These are phyloP conservation scores for Drosophila santomea DNA, from an alignment of 1,140 invertebrate genomes.

Conservation along the genomic window DNA sequence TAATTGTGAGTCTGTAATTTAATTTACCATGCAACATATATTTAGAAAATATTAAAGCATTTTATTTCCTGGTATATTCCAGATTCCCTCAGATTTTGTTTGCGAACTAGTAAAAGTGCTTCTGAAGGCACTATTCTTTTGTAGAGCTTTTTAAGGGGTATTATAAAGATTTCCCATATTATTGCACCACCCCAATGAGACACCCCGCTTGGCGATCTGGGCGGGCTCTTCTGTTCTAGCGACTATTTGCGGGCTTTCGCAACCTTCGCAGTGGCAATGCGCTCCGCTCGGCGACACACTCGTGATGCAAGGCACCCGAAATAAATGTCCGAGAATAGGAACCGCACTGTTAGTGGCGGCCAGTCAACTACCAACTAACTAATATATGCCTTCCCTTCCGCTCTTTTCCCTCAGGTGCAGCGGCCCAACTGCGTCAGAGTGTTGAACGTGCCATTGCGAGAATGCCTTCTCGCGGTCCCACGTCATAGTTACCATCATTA, in stretches of 20 bases:
- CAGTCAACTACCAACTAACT: constrained; percentile 41
- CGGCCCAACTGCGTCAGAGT: constrained; percentile 40
- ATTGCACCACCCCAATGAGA: constrained; percentile 2
- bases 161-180: neutral
- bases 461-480: constrained; percentile 30
- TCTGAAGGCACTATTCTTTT: neutral
- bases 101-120: neutral
- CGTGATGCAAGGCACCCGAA: constrained; percentile 56
- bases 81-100: neutral
- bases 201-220: constrained; percentile 6
- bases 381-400: neutral
- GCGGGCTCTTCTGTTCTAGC: constrained; percentile 8
- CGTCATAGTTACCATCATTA: constrained; percentile 22
- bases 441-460: constrained; percentile 34
- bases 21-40: too few relatives aligned
- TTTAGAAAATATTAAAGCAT: too few relatives aligned
- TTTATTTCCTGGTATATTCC: too few relatives aligned
- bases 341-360: constrained; percentile 12
- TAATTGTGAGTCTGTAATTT: too few relatives aligned
- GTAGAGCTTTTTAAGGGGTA: neutral
- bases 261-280: constrained; percentile 59
- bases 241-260: constrained; percentile 48
- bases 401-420: constrained; percentile 30
- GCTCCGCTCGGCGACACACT: constrained; percentile 47
- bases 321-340: constrained; percentile 42